phyloP scores from a whole-genome alignment of 2,888 invertebrate species.

The Agriopis aurantiaria region DNA sequence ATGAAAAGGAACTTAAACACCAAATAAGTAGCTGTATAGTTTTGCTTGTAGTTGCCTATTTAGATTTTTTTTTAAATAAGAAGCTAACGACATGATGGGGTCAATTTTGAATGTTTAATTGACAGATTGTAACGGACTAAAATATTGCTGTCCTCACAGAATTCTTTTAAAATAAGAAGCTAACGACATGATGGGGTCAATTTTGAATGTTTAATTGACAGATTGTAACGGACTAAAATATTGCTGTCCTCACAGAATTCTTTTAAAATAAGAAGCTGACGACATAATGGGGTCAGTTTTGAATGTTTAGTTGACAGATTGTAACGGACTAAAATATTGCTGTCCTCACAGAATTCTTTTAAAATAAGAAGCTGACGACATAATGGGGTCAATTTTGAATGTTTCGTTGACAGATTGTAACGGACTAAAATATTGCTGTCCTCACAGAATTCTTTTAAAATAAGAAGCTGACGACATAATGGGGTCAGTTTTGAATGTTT shows the following conservation, averaged over 20 bases:
- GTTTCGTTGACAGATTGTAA: background rate
- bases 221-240: too few relatives aligned
- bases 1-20: slow-evolving; percentile 64
- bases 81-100: background rate
- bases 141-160: too few relatives aligned
- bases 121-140: background rate
- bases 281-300: background rate
- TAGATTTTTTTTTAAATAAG: background rate
- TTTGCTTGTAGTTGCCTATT: slow-evolving; percentile 17
- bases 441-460: too few relatives aligned
- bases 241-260: too few relatives aligned
- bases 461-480: too few relatives aligned
- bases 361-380: background rate
- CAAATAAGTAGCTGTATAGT: slow-evolving; percentile 61
- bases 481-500: too few relatives aligned
- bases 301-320: background rate
- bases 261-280: background rate
- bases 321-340: too few relatives aligned
- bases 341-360: too few relatives aligned
- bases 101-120: background rate
- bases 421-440: too few relatives aligned
- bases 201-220: background rate
- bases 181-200: background rate
- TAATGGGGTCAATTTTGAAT: background rate
- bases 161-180: too few relatives aligned